Evolutionary conservation across 2,888 invertebrate genomes (phyloP).

Genomic region (Tridacna gigas): DNA sequence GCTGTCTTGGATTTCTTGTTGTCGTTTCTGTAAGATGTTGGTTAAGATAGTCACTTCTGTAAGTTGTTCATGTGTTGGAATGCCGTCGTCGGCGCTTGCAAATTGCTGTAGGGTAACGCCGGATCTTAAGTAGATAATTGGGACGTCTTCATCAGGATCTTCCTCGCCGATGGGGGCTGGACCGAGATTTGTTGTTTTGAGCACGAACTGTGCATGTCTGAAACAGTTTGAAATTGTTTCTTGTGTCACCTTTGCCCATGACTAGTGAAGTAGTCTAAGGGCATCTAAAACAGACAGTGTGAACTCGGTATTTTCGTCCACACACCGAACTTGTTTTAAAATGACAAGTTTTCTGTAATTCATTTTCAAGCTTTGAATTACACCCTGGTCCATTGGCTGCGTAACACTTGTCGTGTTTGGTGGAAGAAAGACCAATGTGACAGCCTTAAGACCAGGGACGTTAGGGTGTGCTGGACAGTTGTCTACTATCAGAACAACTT

Average conservation of each 20-base stretch:
- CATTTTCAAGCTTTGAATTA: slow-evolving; percentile 35
- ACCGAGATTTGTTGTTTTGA: no score
- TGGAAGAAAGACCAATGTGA: slow-evolving; percentile 68
- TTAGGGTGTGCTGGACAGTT: no score
- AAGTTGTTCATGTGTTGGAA: neutral
- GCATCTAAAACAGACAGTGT: slow-evolving; percentile 48
- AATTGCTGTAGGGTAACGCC: no score
- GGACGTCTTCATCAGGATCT: no score
- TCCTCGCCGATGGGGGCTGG: no score
- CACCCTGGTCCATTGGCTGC: slow-evolving; percentile 72
- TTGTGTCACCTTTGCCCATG: slow-evolving; percentile 48
- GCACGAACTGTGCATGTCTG: slow-evolving; percentile 31
- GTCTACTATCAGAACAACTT: slow-evolving; percentile 58
- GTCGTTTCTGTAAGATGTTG: no score
- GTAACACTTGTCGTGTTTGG: no score
- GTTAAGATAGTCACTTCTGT: no score
- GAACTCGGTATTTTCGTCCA: slow-evolving; percentile 34
- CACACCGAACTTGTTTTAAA: neutral
- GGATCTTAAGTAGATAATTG: no score
- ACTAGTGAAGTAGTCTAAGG: slow-evolving; percentile 44
- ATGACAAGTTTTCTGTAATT: slow-evolving; percentile 56
- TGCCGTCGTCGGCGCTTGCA: slow-evolving; percentile 7
- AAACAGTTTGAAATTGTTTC: slow-evolving; percentile 39
- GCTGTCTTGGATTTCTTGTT: no score
- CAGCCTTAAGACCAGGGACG: slow-evolving; percentile 46